Percentiles rank a stretch among this genome's conserved stretches.
These are phyloP conservation scores for Seladonia tumulorum DNA, from an alignment of 2,888 invertebrate species.

Conservation along the genomic window DNA sequence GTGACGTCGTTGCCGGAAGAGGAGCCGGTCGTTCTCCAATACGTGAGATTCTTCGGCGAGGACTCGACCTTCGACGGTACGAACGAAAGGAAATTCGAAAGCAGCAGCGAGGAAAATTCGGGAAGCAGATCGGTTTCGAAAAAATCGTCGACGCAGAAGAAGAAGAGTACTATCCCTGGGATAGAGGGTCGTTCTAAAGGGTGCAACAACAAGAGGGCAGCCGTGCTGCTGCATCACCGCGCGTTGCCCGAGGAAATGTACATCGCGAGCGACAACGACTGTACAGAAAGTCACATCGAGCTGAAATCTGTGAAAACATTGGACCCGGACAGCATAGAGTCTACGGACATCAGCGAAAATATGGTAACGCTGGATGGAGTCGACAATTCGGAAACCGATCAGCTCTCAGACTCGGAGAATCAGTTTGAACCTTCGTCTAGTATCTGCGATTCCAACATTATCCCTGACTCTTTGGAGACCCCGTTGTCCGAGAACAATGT, in stretches of 20 bases:
- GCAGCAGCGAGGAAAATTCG: conserved; percentile 20
- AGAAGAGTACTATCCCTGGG: neutral
- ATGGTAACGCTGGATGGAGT: neutral
- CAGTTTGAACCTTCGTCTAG: conserved; percentile 26
- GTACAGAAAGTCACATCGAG: conserved; percentile 76
- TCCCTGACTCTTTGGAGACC: conserved; percentile 80
- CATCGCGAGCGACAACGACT: conserved; percentile 79
- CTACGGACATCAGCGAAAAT: neutral
- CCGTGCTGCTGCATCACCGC: conserved; percentile 53
- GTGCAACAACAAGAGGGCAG: conserved; percentile 50
- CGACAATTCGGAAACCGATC: neutral
- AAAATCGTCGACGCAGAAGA: neutral
- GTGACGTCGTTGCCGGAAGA: conserved; percentile 75
- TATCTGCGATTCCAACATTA: conserved; percentile 73
- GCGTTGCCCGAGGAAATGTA: conserved; percentile 78
- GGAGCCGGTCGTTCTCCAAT: conserved; percentile 78
- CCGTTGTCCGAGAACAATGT: neutral
- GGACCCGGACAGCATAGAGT: conserved; percentile 78
- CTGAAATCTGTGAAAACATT: conserved; percentile 79
- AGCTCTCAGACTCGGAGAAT: conserved; percentile 7
- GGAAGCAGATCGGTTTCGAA: conserved; percentile 9
- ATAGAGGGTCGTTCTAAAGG: neutral
- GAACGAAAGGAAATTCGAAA: conserved; percentile 1
- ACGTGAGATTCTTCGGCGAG: conserved; percentile 77
- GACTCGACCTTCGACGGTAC: conserved; percentile 63